Percentiles rank a stretch among this genome's conserved stretches.
phyloP scores from a whole-genome alignment of 2,797 vertebrate genomes.

The Hapalemur alaotrensis region DNA sequence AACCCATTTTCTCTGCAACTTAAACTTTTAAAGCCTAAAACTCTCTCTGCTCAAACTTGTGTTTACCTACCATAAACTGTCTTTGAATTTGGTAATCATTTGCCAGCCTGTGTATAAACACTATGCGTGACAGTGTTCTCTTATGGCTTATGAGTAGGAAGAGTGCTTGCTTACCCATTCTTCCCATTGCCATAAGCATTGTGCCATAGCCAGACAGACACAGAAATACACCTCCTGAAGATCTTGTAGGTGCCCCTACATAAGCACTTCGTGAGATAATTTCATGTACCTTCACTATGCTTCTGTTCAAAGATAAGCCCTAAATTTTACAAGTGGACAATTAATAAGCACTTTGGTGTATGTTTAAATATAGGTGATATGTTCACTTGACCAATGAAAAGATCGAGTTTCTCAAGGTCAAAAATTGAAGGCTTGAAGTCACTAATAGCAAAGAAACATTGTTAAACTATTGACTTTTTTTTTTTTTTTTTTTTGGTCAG shows the following conservation, averaged over 20 bases:
- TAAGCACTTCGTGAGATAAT: not conserved
- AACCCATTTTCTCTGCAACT: not conserved
- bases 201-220: not conserved
- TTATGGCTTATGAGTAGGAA: not conserved
- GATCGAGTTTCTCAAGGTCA: constrained; percentile 23
- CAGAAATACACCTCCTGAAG: not conserved
- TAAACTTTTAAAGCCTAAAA: not conserved
- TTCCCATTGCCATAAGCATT: not conserved
- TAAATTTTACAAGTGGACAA: not conserved
- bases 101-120: not conserved
- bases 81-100: not conserved
- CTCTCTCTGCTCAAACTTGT: not conserved
- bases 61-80: not conserved
- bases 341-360: not conserved
- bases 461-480: not conserved
- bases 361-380: not conserved
- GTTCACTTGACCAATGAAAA: not conserved
- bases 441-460: not conserved
- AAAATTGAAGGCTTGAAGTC: constrained; percentile 9
- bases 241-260: not conserved
- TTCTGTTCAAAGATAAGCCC: not conserved
- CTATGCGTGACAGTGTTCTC: not conserved
- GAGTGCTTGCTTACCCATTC: not conserved
- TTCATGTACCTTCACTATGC: not conserved
- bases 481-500: not conserved